phyloP scores from a whole-genome alignment of 2,113 vertebrate genomes.

The Maccullochella peelii region DNA sequence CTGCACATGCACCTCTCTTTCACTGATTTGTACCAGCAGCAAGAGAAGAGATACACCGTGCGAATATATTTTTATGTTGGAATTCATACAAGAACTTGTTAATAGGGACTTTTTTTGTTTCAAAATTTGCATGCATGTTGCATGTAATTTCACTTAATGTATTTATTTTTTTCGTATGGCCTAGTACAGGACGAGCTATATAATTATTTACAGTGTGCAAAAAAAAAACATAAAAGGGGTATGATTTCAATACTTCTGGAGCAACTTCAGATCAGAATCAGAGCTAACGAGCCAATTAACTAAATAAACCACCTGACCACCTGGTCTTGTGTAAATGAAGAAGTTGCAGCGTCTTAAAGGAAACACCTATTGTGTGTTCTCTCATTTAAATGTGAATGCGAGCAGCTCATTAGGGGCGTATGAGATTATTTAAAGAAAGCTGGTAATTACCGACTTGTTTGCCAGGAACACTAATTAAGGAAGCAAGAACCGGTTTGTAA shows the following conservation, averaged over 20 bases:
- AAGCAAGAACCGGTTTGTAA: conserved; percentile 13
- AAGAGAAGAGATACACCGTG: background rate
- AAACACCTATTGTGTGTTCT: conserved; percentile 43
- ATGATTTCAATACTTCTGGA: background rate
- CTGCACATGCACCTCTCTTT: conserved; percentile 22
- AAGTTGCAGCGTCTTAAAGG: conserved; percentile 16
- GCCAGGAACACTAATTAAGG: conserved; percentile 55
- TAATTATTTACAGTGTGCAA: conserved; percentile 53
- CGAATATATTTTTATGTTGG: background rate
- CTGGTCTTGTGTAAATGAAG: conserved; percentile 42
- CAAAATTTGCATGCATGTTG: conserved; percentile 71
- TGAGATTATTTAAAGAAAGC: conserved; percentile 45
- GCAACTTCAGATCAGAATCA: conserved; percentile 9
- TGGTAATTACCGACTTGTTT: conserved; percentile 54
- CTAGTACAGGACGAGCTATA: conserved; percentile 13
- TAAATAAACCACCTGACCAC: conserved; percentile 57
- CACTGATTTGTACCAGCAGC: background rate
- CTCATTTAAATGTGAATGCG: conserved; percentile 17
- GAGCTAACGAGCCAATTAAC: conserved; percentile 57
- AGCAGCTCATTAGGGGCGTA: conserved; percentile 26
- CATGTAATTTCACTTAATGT: conserved; percentile 68
- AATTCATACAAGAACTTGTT: conserved; percentile 22
- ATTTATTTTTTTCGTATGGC: conserved; percentile 30
- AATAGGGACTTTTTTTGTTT: conserved; percentile 9
- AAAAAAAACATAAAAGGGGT: conserved; percentile 26